These are phyloP conservation scores for Ectropis grisescens DNA, from an alignment of 1,140 invertebrate species.

Conservation along the genomic window DNA sequence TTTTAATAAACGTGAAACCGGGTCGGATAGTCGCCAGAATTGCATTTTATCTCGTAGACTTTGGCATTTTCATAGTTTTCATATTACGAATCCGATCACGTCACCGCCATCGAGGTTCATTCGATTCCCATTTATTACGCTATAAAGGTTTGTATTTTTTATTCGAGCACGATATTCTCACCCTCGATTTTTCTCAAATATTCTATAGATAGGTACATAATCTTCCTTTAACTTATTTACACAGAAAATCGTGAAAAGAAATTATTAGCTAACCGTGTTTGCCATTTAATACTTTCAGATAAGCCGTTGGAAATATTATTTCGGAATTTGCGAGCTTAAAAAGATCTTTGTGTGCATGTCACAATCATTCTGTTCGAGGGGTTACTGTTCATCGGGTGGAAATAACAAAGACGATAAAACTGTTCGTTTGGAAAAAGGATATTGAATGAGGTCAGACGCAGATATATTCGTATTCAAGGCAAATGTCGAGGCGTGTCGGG, in stretches of 20 bases:
- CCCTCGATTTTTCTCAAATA: conserved; percentile 6
- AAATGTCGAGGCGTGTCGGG: conserved; percentile 44
- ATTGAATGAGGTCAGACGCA: conserved; percentile 59
- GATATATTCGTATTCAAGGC: conserved; percentile 48
- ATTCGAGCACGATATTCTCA: conserved; percentile 6
- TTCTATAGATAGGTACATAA: no score
- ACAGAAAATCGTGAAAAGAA: no score
- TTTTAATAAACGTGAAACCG: no score
- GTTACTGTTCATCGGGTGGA: conserved; percentile 61
- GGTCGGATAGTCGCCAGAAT: no score
- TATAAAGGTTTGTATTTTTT: conserved; percentile 17
- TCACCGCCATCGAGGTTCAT: conserved; percentile 19
- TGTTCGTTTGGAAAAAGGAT: conserved; percentile 61
- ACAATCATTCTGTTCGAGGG: conserved; percentile 49
- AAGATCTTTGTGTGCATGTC: conserved; percentile 33
- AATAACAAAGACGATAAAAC: conserved; percentile 65
- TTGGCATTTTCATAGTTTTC: conserved; percentile 10
- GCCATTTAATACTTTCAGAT: background rate
- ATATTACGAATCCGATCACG: conserved; percentile 19
- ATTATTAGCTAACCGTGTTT: no score
- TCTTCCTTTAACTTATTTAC: no score
- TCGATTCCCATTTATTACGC: conserved; percentile 22
- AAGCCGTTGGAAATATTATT: conserved; percentile 6
- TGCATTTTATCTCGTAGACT: no score
- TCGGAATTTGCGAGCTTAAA: conserved; percentile 18